Evolutionary conservation across 2,113 vertebrate species (phyloP), one percentile per base, ranked within the genome.

Genomic region (Tachysurus vachellii): DNA sequence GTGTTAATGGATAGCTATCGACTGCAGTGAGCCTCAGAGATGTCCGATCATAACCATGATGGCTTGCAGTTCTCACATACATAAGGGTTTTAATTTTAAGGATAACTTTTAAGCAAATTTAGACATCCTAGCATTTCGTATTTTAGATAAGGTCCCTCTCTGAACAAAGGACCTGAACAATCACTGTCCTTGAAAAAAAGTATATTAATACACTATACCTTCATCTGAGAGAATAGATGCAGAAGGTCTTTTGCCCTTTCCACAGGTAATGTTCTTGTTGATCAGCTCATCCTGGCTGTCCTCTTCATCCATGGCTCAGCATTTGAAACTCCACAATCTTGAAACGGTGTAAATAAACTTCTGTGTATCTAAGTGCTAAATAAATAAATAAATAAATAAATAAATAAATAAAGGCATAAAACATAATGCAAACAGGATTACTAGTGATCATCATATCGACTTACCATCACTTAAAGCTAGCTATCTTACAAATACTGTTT

Each of bases 231-330:
- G 92, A 62, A 94, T 89, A 1, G 85, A 88, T 0, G 93, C 10
- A 10, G 91, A 80, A n/a, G 93, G 93, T 64, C 90, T 93, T 36
- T 89, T 96, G 70, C 91, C 93, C 93, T 95, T 96, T 56, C 93
- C 92, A 1, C 93, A 90, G 0, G 94, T 94, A 0, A 94, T 84
- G 17, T 93, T 96, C 80, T 71, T 94, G 91, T 95, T 96, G 89
- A 97, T 95, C 84, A 96, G 94, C 84, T 99, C 96, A 11, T 99
- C 97, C 91, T 97, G 96, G 91, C 95, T 99, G 93, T 99, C 96
- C 23, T 96, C 95, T 14, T 97, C 97, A 88, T 97, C 98, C 98
- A 99, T 99, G 91, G 89, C 90, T 92, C 92, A 93, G 91, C 97
- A 98, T 97, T 0, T 91, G 94, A 93, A 88, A 90, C 86, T 50